Evolutionary conservation across 2,888 invertebrate genomes (phyloP), one percentile per base, ranked within the genome.

Genomic region (Diabrotica balteata): DNA sequence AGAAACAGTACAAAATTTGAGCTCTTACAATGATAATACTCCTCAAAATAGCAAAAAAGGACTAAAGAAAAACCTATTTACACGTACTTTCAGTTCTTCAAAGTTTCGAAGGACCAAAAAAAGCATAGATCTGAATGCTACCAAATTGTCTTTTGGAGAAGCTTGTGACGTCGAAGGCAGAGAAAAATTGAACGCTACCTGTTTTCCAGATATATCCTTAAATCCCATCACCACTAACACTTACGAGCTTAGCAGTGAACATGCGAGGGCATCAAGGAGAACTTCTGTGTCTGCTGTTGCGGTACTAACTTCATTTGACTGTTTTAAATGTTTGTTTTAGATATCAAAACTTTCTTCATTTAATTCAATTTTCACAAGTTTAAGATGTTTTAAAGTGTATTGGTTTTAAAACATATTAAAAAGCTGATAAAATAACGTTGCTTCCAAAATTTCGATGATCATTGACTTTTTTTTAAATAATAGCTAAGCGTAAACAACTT

Each of bases 291-390:
- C 79, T 80, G 76, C 81, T 78, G 74, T 79, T 78, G 80, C 78
- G 83, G 83, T 84, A 84, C 84, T 84, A 83, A 84, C 83, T 83
- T 83, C 80, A 81, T 81, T 80, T 78, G 77, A 75, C 67, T 73
- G 73, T 76, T 59, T 46, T 59, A 32, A 43, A 44, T 59, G 45
- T 73, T 69, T 72, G 68, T 42, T 10, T 47, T 47, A 47, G 47
- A 10, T 63, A 54, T 67, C 52, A 8, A 51, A 46, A 47, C 50
- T 57, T 63, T 61, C 43, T 61, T 61, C 68, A 51, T 45, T 52
- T 44, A 65, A 62, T 64, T 61, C 59, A 69, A 57, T 68, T 61
- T 62, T 66, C 60, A 65, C 44, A 53, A 32, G 5, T 32, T 9
- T 11, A 17, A 7, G 51, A 17, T 54, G 10, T 7, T 60, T 17